Evolutionary conservation across 2,113 vertebrate species (phyloP).

Genomic region (Pelodiscus sinensis): DNA sequence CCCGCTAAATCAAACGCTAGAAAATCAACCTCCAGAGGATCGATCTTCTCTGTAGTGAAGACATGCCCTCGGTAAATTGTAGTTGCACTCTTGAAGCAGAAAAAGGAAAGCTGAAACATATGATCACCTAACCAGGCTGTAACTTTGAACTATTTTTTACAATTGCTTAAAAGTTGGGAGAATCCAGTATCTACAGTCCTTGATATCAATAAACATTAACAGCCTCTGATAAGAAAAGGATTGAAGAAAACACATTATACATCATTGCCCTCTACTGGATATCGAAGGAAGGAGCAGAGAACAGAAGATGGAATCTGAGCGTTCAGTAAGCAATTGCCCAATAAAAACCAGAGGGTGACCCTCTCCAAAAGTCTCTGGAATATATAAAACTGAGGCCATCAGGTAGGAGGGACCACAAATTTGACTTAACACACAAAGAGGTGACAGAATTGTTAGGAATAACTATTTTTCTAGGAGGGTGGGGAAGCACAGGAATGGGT

Average conservation of each 20-base stretch:
- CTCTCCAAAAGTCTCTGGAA: not conserved
- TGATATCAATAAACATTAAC: not conserved
- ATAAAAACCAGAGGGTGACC: not conserved
- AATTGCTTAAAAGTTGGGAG: not conserved
- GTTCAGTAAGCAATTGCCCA: not conserved
- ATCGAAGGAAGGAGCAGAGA: not conserved
- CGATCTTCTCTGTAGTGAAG: too few relatives aligned
- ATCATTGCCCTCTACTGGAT: not conserved
- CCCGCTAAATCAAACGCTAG: too few relatives aligned
- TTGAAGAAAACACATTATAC: not conserved
- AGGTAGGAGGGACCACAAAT: not conserved
- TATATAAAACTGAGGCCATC: not conserved
- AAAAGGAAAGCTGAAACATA: not conserved
- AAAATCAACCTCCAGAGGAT: too few relatives aligned
- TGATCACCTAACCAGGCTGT: not conserved
- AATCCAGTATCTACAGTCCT: not conserved
- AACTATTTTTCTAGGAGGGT: too few relatives aligned
- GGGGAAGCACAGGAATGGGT: too few relatives aligned
- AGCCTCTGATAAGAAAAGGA: not conserved
- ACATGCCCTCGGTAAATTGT: not conserved
- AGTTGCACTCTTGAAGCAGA: not conserved
- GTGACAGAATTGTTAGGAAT: not conserved
- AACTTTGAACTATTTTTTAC: not conserved
- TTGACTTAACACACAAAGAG: not conserved
- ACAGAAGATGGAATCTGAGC: not conserved